Base-by-base conservation (phyloP, 1,140 invertebrate species). In the Bombus polaris region DNA sequence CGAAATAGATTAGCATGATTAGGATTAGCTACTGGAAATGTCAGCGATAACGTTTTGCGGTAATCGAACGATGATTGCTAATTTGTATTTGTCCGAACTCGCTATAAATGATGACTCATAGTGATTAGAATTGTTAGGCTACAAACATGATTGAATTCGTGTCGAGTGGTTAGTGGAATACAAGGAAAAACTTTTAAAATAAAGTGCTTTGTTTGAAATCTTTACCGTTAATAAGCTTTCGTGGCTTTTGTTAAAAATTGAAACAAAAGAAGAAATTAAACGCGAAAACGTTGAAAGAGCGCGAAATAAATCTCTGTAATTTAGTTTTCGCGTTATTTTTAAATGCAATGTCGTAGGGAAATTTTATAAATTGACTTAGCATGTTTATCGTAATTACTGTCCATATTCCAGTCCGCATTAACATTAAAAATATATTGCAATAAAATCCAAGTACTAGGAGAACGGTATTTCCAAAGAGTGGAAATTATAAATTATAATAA, bases 1-100 rank as follows among this genome's bases (percentile, higher is more conserved):
- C 39, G 13, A 65, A 42, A 22, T 22, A 44, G 73, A 83, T 83
- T 47, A 83, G 65, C n/a, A 71, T 59, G 47, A 75, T 70, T 68
- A 57, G 8, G 13, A 22, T 12, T 28, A 32, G 44, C 81, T 53
- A 28, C 3, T 10, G 57, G 57, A 42, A 28, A 53, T 37, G 42
- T 37, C 73, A 59, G 39, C 66, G 74, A 77, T 39, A 25, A 47
- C 28, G 53, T 2, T 8, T 22, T 0, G 62, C 35, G 53, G 18
- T 59, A 65, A 42, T 77, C 37, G 57, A 78, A 44, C 53, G n/a
- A 13, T 15, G 57, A 78, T 78, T 32, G 57, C 10, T n/a, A 32
- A 65, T 57, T 59, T 13, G 59, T 37, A 28, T 3, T 6, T 77
- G 13, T 42, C 15, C 47, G 15, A 37, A 37, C 15, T 47, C 10